phyloP scores from a whole-genome alignment of 2,797 vertebrate species.

The Alosa sapidissima region DNA sequence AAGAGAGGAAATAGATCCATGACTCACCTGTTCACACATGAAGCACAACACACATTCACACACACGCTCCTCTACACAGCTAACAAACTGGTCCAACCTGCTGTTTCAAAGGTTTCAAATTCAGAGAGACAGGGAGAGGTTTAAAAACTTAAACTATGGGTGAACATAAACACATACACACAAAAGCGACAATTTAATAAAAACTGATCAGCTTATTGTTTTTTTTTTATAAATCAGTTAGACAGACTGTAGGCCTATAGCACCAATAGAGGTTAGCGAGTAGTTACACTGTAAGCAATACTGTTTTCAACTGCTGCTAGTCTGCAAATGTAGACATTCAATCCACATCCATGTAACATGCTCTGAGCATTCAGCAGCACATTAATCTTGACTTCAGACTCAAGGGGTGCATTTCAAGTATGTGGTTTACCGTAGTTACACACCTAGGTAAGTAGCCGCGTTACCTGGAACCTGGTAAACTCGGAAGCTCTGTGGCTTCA shows the following conservation, averaged over 20 bases:
- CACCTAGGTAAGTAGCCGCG: too few relatives aligned
- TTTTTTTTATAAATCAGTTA: too few relatives aligned
- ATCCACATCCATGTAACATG: neutral
- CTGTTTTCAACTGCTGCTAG: too few relatives aligned
- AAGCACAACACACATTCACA: neutral
- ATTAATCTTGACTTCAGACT: neutral
- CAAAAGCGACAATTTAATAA: neutral
- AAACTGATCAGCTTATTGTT: too few relatives aligned
- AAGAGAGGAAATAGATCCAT: neutral
- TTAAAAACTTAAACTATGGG: neutral
- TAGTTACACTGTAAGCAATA: too few relatives aligned
- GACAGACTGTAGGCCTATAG: too few relatives aligned
- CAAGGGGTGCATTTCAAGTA: too few relatives aligned
- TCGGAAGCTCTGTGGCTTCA: too few relatives aligned
- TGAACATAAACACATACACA: neutral
- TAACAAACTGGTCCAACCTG: constrained; percentile 22
- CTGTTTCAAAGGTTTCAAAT: neutral
- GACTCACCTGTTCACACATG: neutral
- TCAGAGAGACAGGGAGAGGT: constrained; percentile 7
- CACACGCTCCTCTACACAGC: neutral
- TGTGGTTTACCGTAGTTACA: too few relatives aligned
- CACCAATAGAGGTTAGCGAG: too few relatives aligned
- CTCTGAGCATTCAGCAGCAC: neutral
- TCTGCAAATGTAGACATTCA: neutral
- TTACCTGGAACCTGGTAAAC: too few relatives aligned